These are phyloP conservation scores for Dasypus novemcinctus DNA, from an alignment of 2,113 vertebrate species.

Conservation along the genomic window DNA sequence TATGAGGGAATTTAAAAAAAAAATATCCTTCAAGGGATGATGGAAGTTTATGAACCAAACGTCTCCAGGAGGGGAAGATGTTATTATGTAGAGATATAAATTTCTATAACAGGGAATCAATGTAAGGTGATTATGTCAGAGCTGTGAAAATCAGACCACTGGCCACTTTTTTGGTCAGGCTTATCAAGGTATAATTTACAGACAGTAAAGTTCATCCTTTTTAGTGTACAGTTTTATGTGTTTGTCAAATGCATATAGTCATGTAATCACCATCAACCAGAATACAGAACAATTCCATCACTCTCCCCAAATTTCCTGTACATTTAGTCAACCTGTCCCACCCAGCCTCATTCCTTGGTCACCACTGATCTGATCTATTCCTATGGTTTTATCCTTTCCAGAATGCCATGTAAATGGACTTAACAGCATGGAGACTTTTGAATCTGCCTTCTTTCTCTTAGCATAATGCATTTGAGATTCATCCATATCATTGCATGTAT, in stretches of 20 bases:
- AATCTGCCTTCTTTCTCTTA: constrained; percentile 3
- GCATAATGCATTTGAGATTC: neutral
- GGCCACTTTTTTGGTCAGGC: neutral
- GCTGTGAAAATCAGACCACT: neutral
- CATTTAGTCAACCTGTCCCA: neutral
- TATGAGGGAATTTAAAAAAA: neutral
- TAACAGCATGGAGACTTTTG: neutral
- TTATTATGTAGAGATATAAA: neutral
- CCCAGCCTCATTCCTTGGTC: neutral
- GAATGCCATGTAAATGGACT: neutral
- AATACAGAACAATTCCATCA: neutral
- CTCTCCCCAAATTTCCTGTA: neutral
- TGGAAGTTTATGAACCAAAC: neutral
- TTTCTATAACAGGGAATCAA: neutral
- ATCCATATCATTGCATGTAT: neutral
- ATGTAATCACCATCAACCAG: neutral
- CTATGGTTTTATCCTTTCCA: neutral
- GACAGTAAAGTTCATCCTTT: neutral
- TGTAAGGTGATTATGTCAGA: neutral
- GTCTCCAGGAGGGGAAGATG: neutral
- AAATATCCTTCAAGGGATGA: neutral
- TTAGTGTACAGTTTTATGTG: neutral
- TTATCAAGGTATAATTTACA: neutral
- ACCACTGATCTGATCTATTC: neutral
- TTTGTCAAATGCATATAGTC: neutral